Conservation (phyloP, 30 jellyfish, hydroid and myxozoan species). For the Catostylus mosaicus region DNA sequence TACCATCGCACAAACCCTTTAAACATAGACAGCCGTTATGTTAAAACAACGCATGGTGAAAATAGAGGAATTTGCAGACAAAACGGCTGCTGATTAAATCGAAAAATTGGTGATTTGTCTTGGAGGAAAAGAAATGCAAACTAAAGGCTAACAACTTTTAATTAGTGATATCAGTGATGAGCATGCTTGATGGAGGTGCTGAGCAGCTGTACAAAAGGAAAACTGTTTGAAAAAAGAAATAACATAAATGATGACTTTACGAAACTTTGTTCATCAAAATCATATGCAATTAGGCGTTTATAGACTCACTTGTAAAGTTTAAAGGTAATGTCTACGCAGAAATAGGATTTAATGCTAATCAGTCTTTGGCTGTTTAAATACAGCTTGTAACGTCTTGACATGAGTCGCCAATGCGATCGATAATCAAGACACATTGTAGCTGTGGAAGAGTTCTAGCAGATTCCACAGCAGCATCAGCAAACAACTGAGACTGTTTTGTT, state of each 20-base stretch:
- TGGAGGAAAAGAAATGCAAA: not conserved
- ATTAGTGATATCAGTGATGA: not conserved
- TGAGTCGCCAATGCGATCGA: constrained; percentile 45
- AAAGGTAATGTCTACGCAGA: constrained; percentile 28
- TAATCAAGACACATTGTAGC: constrained; percentile 2
- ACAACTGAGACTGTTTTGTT: too few relatives aligned
- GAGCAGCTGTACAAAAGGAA: constrained; percentile 37
- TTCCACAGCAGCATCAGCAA: not conserved
- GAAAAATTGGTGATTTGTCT: not conserved
- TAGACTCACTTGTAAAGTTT: constrained; percentile 24
- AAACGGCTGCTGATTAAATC: constrained; percentile 9
- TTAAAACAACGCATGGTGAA: not conserved
- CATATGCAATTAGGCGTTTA: constrained; percentile 36
- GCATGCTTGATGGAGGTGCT: not conserved
- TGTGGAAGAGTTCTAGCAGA: not conserved
- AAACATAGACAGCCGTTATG: too few relatives aligned
- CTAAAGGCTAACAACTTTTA: constrained; percentile 9
- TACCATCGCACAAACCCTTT: too few relatives aligned
- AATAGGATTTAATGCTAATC: constrained; percentile 46
- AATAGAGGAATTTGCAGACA: not conserved
- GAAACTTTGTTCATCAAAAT: constrained; percentile 41
- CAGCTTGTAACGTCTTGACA: constrained; percentile 29
- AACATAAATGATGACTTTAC: constrained; percentile 23
- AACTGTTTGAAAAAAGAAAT: constrained; percentile 15
- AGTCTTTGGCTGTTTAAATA: constrained; percentile 34